phyloP scores from a whole-genome alignment of 2,888 invertebrate species.

The Thymelicus lineola region DNA sequence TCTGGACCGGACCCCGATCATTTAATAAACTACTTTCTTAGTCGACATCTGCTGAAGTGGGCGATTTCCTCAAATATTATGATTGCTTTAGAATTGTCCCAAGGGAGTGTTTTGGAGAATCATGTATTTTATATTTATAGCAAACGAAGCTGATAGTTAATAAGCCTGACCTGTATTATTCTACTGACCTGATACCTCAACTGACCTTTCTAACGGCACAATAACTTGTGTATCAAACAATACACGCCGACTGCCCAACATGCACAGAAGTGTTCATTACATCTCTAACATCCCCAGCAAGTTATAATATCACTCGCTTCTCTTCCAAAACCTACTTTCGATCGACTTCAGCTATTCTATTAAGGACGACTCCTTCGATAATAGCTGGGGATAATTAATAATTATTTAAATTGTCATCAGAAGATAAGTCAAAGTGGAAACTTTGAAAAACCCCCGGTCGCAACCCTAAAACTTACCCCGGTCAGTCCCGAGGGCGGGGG shows the following conservation, averaged over 20 bases:
- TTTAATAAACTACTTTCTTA: constrained; percentile 38
- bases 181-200: too few relatives aligned
- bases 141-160: too few relatives aligned
- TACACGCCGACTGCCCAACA: too few relatives aligned
- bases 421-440: constrained; percentile 37
- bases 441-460: constrained; percentile 36
- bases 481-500: constrained; percentile 69
- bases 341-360: not conserved
- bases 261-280: too few relatives aligned
- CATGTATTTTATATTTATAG: too few relatives aligned
- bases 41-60: constrained; percentile 15
- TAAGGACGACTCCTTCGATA: not conserved
- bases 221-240: too few relatives aligned
- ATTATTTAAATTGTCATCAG: constrained; percentile 26
- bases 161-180: too few relatives aligned
- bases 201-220: too few relatives aligned
- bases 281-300: too few relatives aligned
- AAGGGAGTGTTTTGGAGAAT: not conserved
- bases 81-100: not conserved
- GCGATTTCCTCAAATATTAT: not conserved
- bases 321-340: not conserved
- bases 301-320: too few relatives aligned
- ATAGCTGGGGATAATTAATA: constrained; percentile 2
- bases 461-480: constrained; percentile 36
- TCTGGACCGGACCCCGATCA: constrained; percentile 37